Base-by-base conservation (phyloP, 2,113 vertebrate species). In the Pipa parva region DNA sequence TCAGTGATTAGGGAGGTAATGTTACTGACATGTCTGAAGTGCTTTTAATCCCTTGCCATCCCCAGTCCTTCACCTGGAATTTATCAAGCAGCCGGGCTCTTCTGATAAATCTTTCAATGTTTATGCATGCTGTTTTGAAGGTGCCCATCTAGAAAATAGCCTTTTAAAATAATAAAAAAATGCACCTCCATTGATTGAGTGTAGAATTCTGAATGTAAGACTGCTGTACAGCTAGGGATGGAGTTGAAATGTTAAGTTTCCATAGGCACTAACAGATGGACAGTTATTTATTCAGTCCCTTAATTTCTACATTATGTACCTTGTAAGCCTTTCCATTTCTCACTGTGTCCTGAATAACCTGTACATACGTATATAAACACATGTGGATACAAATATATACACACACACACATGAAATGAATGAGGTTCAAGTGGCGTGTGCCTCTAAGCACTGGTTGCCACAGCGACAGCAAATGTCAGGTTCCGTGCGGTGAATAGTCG, bases 391-490 rank as follows among this genome's bases (percentile, higher is more conserved):
- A 15, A 26, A 58, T 22, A 58, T 39, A 33, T 13, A 59, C 24
- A 55, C 31, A 66, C 64, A 60, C 56, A 60, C 27, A 67, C n/a
- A 37, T 27, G 33, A 22, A 37, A 55, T 33, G 57, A 66, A 28
- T 22, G 46, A 69, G 65, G 56, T 60, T 52, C 65, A 69, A 78
- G 76, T 77, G 71, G 80, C 82, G 78, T 84, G 83, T 81, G 79
- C 83, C 83, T 84, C 86, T 79, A 79, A 85, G 84, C 87, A 82
- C 86, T 78, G 59, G 83, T 90, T 90, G 77, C 87, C 76, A 79
- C 74, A 78, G 84, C 73, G 84, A 87, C 85, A 76, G 82, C 83
- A 88, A 88, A 87, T 89, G 86, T 88, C 84, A 83, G 86, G 83
- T 85, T 89, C 87, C 82, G 76, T 82, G 84, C 81, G 81, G 85